Conservation (phyloP, 2,888 invertebrate species). For the Rotaria macrura region DNA sequence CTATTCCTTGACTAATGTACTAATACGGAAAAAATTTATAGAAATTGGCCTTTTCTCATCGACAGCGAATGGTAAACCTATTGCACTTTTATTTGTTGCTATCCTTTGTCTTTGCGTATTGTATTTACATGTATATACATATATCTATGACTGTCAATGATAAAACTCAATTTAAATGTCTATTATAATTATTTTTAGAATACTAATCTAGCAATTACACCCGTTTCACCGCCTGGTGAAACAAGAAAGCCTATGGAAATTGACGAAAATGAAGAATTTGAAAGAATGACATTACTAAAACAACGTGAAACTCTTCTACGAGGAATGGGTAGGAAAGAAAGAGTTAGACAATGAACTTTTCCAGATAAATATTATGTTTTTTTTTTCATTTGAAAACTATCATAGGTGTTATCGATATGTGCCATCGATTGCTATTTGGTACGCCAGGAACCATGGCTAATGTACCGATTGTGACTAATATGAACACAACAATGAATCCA, state of each 20-base stretch:
- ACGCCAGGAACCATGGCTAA: constrained; percentile 28
- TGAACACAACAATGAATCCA: neutral
- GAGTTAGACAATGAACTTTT: too few relatives aligned
- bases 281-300: constrained; percentile 45
- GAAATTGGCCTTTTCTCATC: constrained; percentile 2
- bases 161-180: too few relatives aligned
- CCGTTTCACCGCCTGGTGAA: constrained; percentile 36
- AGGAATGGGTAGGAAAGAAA: constrained; percentile 39
- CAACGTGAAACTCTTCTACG: constrained; percentile 49
- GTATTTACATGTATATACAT: neutral
- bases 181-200: neutral
- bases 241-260: constrained; percentile 46
- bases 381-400: too few relatives aligned
- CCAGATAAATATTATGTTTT: too few relatives aligned
- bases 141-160: too few relatives aligned
- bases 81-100: neutral
- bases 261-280: constrained; percentile 47
- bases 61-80: neutral
- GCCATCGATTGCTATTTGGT: constrained; percentile 24
- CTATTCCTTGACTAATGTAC: neutral
- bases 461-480: neutral
- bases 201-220: neutral
- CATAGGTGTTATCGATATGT: constrained; percentile 35
- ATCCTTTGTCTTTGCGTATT: neutral
- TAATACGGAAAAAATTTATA: neutral